Conservation (phyloP, 2,888 invertebrate genomes). For the Autographa pulchrina region DNA sequence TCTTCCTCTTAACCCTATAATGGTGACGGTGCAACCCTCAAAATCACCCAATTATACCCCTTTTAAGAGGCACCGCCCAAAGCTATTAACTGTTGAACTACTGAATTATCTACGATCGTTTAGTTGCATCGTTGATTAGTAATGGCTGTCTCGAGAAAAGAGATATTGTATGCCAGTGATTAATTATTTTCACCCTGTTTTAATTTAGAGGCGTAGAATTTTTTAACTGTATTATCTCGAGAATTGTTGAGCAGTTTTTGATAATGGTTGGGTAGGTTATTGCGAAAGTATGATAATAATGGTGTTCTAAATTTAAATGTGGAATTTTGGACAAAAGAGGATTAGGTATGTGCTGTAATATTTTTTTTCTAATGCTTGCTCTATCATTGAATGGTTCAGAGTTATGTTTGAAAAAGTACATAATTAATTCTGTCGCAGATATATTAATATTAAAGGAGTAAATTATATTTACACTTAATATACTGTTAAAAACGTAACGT, state of each 20-base stretch:
- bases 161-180: constrained; percentile 44
- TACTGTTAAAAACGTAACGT: no score
- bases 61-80: constrained; percentile 81
- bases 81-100: constrained; percentile 79
- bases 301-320: not conserved
- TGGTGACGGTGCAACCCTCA: constrained; percentile 84
- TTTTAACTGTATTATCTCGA: not conserved
- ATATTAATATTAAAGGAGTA: no score
- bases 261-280: not conserved
- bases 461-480: no score
- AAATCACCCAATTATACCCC: constrained; percentile 85
- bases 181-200: constrained; percentile 51
- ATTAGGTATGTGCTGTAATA: not conserved
- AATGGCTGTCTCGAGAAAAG: constrained; percentile 66
- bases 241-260: not conserved
- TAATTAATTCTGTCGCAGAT: no score
- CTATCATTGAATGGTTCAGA: no score
- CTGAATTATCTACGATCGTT: constrained; percentile 85
- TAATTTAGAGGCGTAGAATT: constrained; percentile 21
- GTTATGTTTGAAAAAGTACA: no score
- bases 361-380: no score
- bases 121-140: constrained; percentile 79
- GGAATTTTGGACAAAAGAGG: not conserved
- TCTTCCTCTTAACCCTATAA: constrained; percentile 74
- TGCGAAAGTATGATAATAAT: not conserved